A percentile compares a stretch with the other conserved stretches of the same genome.
phyloP scores from a whole-genome alignment of 30 jellyfish, hydroid and myxozoan genomes.

The Haliclystus octoradiatus region DNA sequence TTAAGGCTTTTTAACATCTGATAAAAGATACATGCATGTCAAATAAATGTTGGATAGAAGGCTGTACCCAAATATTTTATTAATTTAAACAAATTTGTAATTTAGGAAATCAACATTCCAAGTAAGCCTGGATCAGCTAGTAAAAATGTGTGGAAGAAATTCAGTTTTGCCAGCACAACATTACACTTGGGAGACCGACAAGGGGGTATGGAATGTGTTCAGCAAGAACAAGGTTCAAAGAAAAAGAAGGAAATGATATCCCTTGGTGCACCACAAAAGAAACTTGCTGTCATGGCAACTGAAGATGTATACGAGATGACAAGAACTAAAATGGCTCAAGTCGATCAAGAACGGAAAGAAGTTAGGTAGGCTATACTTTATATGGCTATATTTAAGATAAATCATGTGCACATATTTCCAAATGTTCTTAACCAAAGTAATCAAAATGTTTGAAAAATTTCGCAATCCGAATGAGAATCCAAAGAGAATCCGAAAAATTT shows the following conservation, averaged over 20 bases:
- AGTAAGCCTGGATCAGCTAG: conserved; percentile 79
- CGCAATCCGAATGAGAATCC: too few relatives aligned
- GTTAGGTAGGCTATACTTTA: conserved; percentile 46
- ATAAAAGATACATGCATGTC: too few relatives aligned
- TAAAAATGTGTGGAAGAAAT: conserved; percentile 64
- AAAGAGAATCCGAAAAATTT: too few relatives aligned
- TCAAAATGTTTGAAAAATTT: too few relatives aligned
- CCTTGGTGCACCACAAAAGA: conserved; percentile 44
- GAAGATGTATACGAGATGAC: conserved; percentile 94
- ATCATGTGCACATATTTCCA: too few relatives aligned
- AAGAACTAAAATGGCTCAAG: conserved; percentile 89
- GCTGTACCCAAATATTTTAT: too few relatives aligned
- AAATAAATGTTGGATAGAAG: too few relatives aligned
- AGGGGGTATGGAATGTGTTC: conserved; percentile 72
- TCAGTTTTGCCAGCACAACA: conserved; percentile 61
- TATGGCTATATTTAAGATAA: too few relatives aligned
- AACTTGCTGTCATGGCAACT: conserved; percentile 71
- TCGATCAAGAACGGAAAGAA: conserved; percentile 91
- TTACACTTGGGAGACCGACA: conserved; percentile 58
- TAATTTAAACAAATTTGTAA: too few relatives aligned
- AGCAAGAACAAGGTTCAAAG: conserved; percentile 33
- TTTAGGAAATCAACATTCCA: conserved; percentile 69
- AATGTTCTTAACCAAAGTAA: too few relatives aligned
- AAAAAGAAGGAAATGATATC: conserved; percentile 20
- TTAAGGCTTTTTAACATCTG: too few relatives aligned